A percentile compares a stretch with the other conserved stretches of the same genome.
These are phyloP conservation scores for Nysson spinosus DNA, from an alignment of 2,888 invertebrate genomes.

Conservation along the genomic window DNA sequence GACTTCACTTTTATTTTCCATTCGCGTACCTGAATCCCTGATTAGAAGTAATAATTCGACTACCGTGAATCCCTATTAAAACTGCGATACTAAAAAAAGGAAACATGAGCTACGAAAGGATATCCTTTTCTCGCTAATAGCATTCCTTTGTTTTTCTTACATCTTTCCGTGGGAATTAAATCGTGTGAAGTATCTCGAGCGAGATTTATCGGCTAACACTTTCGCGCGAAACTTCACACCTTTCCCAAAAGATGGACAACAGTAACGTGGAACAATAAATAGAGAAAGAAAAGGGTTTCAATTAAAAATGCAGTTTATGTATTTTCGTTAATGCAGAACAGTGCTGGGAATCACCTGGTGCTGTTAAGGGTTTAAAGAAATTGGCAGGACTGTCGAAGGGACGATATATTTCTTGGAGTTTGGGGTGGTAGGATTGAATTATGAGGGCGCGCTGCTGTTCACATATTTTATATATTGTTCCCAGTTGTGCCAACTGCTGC, in stretches of 20 bases:
- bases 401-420: conserved; percentile 37
- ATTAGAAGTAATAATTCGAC: conserved; percentile 56
- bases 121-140: background rate
- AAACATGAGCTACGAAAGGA: background rate
- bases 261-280: too few relatives aligned
- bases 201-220: too few relatives aligned
- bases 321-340: too few relatives aligned
- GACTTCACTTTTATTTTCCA: conserved; percentile 53
- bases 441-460: conserved; percentile 33
- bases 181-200: too few relatives aligned
- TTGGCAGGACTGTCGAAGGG: conserved; percentile 38
- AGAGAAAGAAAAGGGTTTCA: too few relatives aligned
- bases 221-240: too few relatives aligned
- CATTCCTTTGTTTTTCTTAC: background rate
- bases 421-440: conserved; percentile 33
- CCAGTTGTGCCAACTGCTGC: conserved; percentile 10
- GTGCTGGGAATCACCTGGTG: background rate
- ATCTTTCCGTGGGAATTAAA: too few relatives aligned
- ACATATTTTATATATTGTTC: conserved; percentile 39
- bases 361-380: conserved; percentile 1
- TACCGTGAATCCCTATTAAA: conserved; percentile 10
- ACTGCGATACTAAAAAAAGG: background rate
- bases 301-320: too few relatives aligned
- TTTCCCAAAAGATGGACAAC: too few relatives aligned
- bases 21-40: conserved; percentile 51